Percentiles rank a stretch among this genome's conserved stretches.
Conservation (phyloP, 53 echinoderm and acorn worm species). For the Astropecten irregularis region DNA sequence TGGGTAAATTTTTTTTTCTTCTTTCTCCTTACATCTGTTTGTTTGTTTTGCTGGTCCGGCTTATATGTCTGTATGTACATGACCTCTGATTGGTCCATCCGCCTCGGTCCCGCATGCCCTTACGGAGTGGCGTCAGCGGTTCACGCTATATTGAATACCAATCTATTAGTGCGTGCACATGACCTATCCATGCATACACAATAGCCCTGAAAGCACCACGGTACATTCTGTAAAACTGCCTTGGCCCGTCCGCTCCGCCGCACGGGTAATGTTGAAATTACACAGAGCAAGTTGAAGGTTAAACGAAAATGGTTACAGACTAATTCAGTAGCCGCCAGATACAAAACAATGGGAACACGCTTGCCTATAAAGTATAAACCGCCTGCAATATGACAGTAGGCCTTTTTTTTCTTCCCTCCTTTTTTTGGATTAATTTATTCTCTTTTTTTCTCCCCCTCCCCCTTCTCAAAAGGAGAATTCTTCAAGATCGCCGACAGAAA, state of each 20-base stretch:
- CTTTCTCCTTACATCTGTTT: no score
- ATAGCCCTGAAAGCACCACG: conserved; percentile 9
- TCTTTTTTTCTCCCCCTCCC: not conserved
- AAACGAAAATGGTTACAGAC: conserved; percentile 19
- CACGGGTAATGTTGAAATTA: conserved; percentile 23
- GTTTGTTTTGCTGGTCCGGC: no score
- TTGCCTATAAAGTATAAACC: no score
- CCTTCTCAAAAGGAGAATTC: not conserved
- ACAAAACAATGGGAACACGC: not conserved
- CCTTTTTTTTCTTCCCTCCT: no score
- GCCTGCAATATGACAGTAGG: no score
- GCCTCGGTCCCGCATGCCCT: no score
- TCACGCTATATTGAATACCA: conserved; percentile 53
- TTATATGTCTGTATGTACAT: no score
- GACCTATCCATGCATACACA: conserved; percentile 54
- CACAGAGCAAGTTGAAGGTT: conserved; percentile 28
- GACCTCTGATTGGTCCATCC: no score
- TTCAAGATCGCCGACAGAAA: no score
- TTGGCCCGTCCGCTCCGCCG: not conserved
- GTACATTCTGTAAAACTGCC: conserved; percentile 12
- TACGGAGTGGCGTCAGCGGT: conserved; percentile 44
- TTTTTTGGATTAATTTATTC: no score
- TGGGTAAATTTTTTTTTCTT: no score
- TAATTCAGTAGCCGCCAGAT: not conserved
- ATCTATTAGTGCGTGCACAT: conserved; percentile 48